phyloP scores from a whole-genome alignment of 2,888 invertebrate genomes.

The Candidula unifasciata region DNA sequence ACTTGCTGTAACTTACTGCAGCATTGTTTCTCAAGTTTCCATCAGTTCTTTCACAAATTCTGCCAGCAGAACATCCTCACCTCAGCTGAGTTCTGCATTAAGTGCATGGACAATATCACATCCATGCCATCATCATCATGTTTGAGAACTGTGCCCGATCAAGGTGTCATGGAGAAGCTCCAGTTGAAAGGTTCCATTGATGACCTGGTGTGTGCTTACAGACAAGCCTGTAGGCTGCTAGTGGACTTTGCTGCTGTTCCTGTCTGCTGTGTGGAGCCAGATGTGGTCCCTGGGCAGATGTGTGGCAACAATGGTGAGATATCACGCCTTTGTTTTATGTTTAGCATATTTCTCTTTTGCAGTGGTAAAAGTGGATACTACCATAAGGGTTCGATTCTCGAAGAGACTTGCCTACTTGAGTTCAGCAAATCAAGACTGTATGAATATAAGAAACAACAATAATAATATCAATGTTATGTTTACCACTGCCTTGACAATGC shows the following conservation, averaged over 20 bases:
- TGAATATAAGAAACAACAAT: too few species aligned
- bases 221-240: conserved; percentile 82
- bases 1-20: conserved; percentile 68
- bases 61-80: conserved; percentile 63
- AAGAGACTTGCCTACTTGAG: too few species aligned
- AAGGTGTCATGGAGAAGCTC: conserved; percentile 39
- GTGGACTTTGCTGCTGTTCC: conserved; percentile 89
- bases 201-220: conserved; percentile 69
- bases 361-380: too few species aligned
- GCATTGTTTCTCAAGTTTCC: conserved; percentile 76
- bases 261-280: conserved; percentile 81
- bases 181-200: conserved; percentile 53
- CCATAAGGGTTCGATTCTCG: too few species aligned
- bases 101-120: conserved; percentile 50
- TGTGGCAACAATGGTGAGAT: conserved; percentile 57
- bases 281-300: conserved; percentile 60
- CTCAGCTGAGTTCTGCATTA: conserved; percentile 54
- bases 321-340: neutral
- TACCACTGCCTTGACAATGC: too few species aligned
- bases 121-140: neutral
- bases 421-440: too few species aligned
- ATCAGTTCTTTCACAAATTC: conserved; percentile 74
- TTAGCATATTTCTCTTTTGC: neutral
- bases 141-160: neutral
- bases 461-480: too few species aligned